phyloP scores from a whole-genome alignment of 2,888 invertebrate genomes.

The Colletes collaris region DNA sequence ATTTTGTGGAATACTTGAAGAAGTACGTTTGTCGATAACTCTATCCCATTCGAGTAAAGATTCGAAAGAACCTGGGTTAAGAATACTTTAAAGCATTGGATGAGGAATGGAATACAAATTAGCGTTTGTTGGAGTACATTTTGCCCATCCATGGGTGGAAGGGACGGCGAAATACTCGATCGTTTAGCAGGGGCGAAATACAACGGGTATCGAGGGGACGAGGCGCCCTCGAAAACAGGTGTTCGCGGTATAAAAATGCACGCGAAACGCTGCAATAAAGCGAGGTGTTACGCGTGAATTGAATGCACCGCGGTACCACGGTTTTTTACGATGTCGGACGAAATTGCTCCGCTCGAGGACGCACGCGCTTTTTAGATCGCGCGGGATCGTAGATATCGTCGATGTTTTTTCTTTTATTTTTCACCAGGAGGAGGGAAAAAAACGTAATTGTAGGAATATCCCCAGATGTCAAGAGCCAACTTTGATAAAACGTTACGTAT shows the following conservation, averaged over 20 bases:
- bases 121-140: no score
- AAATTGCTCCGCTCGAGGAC: constrained; percentile 37
- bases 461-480: constrained; percentile 32
- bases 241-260: constrained; percentile 44
- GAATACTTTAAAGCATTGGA: no score
- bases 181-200: not conserved
- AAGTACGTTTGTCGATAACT: no score
- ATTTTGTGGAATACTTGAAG: no score
- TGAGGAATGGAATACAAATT: no score
- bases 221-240: constrained; percentile 36
- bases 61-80: no score
- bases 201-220: not conserved
- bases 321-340: constrained; percentile 50
- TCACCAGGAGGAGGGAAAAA: not conserved
- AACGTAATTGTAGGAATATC: constrained; percentile 21
- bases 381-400: constrained; percentile 1
- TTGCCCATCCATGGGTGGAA: not conserved
- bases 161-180: constrained; percentile 12
- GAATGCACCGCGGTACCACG: constrained; percentile 16
- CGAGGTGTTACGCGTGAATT: constrained; percentile 30
- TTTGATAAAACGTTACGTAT: constrained; percentile 35
- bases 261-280: constrained; percentile 35
- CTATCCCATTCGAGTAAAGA: no score
- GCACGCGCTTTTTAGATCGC: constrained; percentile 15
- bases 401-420: not conserved